phyloP scores from a whole-genome alignment of 2,113 vertebrate genomes.

The Corythaixoides concolor region DNA sequence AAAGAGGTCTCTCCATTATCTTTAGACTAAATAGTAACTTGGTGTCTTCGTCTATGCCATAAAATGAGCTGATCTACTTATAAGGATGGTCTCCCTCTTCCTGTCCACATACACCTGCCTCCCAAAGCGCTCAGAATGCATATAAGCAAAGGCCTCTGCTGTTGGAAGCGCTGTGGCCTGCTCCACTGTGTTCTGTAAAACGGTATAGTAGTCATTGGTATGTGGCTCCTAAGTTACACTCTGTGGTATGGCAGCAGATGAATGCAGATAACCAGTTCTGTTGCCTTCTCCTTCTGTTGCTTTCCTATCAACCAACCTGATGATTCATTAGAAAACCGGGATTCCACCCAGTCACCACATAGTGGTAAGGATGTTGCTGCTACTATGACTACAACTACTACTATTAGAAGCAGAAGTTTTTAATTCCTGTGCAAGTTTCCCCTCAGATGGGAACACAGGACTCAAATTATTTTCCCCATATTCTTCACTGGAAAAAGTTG shows the following conservation, averaged over 20 bases:
- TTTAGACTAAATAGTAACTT: neutral
- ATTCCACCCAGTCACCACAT: neutral
- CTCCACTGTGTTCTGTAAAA: neutral
- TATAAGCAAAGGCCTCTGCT: neutral
- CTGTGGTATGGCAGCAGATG: neutral
- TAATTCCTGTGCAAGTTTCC: neutral
- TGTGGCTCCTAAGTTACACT: neutral
- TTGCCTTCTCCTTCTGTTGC: neutral
- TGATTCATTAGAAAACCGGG: neutral
- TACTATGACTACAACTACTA: neutral
- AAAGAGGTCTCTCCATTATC: neutral
- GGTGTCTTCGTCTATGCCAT: neutral
- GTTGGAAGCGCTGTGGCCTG: neutral
- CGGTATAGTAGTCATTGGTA: accelerated
- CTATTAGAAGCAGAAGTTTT: neutral
- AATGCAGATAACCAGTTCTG: neutral
- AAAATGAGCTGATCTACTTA: neutral
- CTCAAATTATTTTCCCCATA: neutral
- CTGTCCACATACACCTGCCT: neutral
- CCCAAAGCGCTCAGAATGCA: neutral
- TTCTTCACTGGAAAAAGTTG: neutral
- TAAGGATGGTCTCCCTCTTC: neutral
- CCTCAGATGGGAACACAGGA: neutral
- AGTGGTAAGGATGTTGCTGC: neutral
- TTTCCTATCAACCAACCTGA: neutral